Evolutionary conservation across 2,797 vertebrate species (phyloP).

Genomic region (Lates japonicus): DNA sequence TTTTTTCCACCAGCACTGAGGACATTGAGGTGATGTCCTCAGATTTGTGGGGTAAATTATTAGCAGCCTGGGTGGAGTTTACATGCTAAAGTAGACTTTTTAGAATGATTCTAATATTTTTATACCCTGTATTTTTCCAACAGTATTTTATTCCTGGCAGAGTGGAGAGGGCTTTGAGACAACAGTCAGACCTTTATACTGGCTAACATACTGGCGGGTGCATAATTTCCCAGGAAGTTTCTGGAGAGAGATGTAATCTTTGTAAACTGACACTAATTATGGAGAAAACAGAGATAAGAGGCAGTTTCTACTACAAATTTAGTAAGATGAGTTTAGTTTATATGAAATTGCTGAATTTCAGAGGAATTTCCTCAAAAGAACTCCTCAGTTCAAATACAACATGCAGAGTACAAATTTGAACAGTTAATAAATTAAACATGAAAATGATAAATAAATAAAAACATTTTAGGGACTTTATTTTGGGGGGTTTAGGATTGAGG

Average conservation of each 20-base stretch:
- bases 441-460: background rate
- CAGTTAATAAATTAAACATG: background rate
- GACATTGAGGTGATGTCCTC: background rate
- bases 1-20: background rate
- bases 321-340: background rate
- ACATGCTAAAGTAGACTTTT: background rate
- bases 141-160: background rate
- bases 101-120: no score
- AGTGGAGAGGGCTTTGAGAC: background rate
- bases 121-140: background rate
- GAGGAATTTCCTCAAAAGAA: background rate
- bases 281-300: background rate
- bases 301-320: background rate
- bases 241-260: background rate
- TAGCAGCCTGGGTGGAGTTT: background rate
- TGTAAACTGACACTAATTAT: background rate
- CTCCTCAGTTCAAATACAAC: no score
- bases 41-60: background rate
- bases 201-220: background rate
- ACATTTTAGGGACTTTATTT: background rate
- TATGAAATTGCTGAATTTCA: background rate
- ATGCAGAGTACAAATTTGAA: background rate
- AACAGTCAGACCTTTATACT: background rate
- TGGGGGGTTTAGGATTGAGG: background rate
- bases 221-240: background rate